Evolutionary conservation across 2,113 vertebrate genomes (phyloP).

Genomic region (Chloropsis cyanopogon): DNA sequence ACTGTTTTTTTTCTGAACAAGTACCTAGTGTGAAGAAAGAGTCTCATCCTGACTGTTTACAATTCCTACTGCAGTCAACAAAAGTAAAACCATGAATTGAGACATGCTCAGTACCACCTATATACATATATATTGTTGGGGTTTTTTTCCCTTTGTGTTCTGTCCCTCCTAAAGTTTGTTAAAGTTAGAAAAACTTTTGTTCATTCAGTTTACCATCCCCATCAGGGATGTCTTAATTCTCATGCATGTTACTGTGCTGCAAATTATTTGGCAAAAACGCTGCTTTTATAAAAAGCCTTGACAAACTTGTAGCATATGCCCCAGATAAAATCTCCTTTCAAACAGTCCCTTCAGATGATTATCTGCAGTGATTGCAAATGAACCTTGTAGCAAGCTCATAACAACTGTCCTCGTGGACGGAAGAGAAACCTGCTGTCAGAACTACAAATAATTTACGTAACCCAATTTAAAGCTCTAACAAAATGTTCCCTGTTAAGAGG

Average conservation of each 20-base stretch:
- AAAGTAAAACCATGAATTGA: neutral
- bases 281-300: neutral
- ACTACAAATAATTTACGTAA: conserved; percentile 67
- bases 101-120: neutral
- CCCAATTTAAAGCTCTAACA: conserved; percentile 67
- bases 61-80: neutral
- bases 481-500: conserved; percentile 71
- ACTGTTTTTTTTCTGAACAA: neutral
- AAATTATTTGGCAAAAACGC: neutral
- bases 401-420: conserved; percentile 27
- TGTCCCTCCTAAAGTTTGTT: neutral
- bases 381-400: conserved; percentile 34
- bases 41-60: neutral
- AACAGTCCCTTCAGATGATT: conserved; percentile 15
- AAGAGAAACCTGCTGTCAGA: conserved; percentile 55
- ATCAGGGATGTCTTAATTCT: neutral
- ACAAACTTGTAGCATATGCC: neutral
- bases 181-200: neutral
- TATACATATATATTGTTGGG: neutral
- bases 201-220: neutral
- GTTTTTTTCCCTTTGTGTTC: neutral
- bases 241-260: neutral
- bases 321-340: neutral
- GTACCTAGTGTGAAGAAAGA: neutral
- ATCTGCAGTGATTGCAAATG: conserved; percentile 27